phyloP scores from a whole-genome alignment of 2,113 vertebrate species.

The Rhynchomys soricoides region DNA sequence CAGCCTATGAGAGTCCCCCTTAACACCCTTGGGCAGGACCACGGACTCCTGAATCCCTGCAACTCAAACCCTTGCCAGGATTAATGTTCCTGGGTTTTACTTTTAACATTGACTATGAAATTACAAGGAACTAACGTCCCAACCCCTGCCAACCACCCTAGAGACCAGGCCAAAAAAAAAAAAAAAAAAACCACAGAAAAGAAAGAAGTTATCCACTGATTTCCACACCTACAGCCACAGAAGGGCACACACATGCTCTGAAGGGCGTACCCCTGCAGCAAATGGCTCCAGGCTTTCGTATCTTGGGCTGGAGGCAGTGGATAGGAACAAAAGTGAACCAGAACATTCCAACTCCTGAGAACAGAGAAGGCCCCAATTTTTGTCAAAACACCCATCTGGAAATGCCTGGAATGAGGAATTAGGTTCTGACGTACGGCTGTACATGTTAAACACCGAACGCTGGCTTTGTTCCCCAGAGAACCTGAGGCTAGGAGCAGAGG shows the following conservation, averaged over 20 bases:
- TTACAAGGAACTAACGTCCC: neutral
- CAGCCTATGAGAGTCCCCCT: neutral
- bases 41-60: neutral
- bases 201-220: neutral
- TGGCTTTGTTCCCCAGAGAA: neutral
- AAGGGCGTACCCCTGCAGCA: neutral
- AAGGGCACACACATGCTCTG: neutral
- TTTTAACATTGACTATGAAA: neutral
- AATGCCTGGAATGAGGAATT: neutral
- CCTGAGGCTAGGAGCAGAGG: neutral
- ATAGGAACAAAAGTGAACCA: neutral
- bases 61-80: neutral
- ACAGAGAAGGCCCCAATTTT: neutral
- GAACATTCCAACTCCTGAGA: neutral
- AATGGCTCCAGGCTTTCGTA: too few species aligned
- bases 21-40: neutral
- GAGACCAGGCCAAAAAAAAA: neutral
- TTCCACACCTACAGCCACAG: too few species aligned
- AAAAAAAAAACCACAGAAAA: too few species aligned
- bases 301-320: fast-evolving
- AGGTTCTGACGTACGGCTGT: neutral
- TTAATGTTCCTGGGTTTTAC: neutral
- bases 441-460: neutral
- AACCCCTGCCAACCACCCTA: neutral
- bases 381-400: neutral